phyloP scores from a whole-genome alignment of 2,888 invertebrate genomes.

The Erannis defoliaria region DNA sequence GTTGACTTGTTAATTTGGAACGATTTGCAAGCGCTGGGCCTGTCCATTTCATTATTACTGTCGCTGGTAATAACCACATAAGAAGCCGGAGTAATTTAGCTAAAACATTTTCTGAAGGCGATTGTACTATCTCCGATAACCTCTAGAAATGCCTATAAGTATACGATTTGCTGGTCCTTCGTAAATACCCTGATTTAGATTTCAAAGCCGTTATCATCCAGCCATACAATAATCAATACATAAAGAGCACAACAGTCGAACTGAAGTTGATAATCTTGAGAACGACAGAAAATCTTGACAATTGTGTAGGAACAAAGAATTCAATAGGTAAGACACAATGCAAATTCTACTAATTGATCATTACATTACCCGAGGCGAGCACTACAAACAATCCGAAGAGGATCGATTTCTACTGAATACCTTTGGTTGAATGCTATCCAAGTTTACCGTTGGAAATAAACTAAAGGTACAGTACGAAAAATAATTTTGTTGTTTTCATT shows the following conservation, averaged over 20 bases:
- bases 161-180: too few relatives aligned
- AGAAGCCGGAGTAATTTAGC: too few relatives aligned
- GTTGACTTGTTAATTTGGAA: too few relatives aligned
- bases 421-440: slow-evolving; percentile 13
- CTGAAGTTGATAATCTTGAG: slow-evolving; percentile 5
- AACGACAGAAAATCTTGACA: slow-evolving; percentile 6
- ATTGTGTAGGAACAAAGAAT: slow-evolving; percentile 31
- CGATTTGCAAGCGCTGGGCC: too few relatives aligned
- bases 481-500: neutral
- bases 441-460: slow-evolving; percentile 5
- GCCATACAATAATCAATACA: neutral
- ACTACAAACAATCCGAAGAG: slow-evolving; percentile 52
- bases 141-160: too few relatives aligned
- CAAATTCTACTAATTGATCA: slow-evolving; percentile 65
- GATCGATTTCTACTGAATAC: slow-evolving; percentile 49
- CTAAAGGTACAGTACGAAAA: neutral
- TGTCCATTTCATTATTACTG: too few relatives aligned
- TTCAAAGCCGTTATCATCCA: too few relatives aligned
- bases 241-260: neutral
- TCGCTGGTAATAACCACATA: too few relatives aligned
- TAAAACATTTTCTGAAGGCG: too few relatives aligned
- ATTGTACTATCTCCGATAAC: too few relatives aligned
- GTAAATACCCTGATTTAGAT: too few relatives aligned
- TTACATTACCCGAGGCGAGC: slow-evolving; percentile 50
- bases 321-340: slow-evolving; percentile 48